Base-by-base conservation (phyloP, 1,140 invertebrate species). In the Lepidotrigona ventralis region DNA sequence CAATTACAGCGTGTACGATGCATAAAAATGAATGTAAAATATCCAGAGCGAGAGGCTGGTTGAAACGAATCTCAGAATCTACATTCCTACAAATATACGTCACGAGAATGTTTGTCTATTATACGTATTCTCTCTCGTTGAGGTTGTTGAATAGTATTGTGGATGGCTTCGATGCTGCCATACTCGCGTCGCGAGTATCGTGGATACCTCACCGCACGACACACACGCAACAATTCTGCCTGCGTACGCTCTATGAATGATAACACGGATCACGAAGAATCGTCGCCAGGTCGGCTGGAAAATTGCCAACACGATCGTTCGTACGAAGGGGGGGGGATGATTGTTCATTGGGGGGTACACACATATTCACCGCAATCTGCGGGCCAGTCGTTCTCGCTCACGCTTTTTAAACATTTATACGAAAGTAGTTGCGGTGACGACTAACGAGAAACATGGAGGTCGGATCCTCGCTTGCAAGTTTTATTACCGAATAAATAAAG, bases 181-280 rank as follows among this genome's bases (percentile, higher is more conserved):
- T 77, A 54, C 72, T 85, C 68, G 80, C 87, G 78, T 85, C 77
- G 82, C 56, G 51, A 85, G 60, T 75, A 63, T 79, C 79, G 58
- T 29, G 85, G 79, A n/a, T n/a, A n/a, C 83, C 79, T 46, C 39
- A 39, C 86, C 86, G 58, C 26, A 81, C 85, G 76, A 53, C 21
- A 17, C 23, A 74, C 26, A 70, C 33, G 26, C 33, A 26, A 68
- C 56, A 23, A 79, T 75, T 83, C n/a, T 6, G 74, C 12, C 12
- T 51, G 60, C 46, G 51, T n/a, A 33, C 78, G 17, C 69, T 11
- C 14, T 17, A n/a, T 73, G 66, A 76, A 72, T 85, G 76, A 72
- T 54, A 68, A 79, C n/a, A 56, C 19, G 53, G 39, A 54, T 72
- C 23, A 19, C 33, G 74, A 85, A 87, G 83, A 88, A 83, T 81